These are phyloP conservation scores for Sphyrna mokarran DNA, from an alignment of 2,113 vertebrate genomes.

Conservation along the genomic window DNA sequence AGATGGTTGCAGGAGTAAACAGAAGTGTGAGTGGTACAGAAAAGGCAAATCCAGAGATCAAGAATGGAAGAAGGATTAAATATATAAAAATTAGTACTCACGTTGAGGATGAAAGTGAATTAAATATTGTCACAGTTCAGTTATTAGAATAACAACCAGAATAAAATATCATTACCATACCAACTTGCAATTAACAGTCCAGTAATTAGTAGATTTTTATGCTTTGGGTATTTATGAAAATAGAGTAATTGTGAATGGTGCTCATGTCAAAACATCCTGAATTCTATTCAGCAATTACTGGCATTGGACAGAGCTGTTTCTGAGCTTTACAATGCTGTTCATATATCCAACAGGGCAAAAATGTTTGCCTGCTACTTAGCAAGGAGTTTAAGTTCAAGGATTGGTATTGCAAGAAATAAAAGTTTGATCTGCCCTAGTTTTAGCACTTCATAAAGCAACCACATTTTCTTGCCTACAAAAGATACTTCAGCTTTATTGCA, in stretches of 20 bases:
- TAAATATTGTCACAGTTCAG: background rate
- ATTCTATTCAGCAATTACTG: background rate
- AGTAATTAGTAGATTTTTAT: background rate
- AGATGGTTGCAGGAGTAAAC: background rate
- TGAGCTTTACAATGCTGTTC: too few species aligned
- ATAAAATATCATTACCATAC: background rate
- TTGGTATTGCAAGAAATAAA: background rate
- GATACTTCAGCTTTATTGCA: background rate
- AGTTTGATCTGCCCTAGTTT: background rate
- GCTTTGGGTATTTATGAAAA: background rate
- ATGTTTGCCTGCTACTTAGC: background rate
- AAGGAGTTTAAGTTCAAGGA: background rate
- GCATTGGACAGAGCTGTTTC: background rate
- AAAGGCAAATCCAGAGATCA: background rate
- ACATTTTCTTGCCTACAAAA: background rate
- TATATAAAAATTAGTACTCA: background rate
- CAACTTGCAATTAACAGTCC: background rate
- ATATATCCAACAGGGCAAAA: background rate
- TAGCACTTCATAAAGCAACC: background rate
- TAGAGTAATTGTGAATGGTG: background rate
- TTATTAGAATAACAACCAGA: background rate
- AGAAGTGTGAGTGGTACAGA: background rate
- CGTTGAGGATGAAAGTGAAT: background rate
- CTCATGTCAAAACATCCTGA: background rate
- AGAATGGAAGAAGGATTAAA: background rate